Evolutionary conservation across 1,140 invertebrate species (phyloP), one percentile per base, ranked within the genome.

Genomic region (Aphidius ervi): DNA sequence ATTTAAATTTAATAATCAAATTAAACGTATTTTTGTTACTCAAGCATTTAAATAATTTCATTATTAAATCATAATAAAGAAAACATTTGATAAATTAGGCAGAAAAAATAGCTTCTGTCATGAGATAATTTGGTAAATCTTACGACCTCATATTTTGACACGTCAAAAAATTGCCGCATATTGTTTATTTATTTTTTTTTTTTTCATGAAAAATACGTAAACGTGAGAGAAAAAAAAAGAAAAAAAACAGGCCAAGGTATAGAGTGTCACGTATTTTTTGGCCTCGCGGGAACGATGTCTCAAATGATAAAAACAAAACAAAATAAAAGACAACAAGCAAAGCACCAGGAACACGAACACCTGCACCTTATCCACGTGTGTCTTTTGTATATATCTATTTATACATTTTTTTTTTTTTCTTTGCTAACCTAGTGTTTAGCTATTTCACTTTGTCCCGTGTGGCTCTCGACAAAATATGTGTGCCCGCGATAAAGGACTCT

Each of bases 231-330:
- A 31, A 31, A 31, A 31, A 31, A 31, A 31, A n/a, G n/a, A n/a
- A n/a, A 23, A 23, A 31, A 31, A 31, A 31, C 23, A 31, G 23
- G 2, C 23, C 2, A 31, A 31, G 2, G 23, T 31, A 16, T 16
- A 16, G 16, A 31, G 23, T 31, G 23, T 31, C 23, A 31, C 23
- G 23, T 31, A 31, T 31, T 31, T 31, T 56, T 61, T 43, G 63
- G 65, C 66, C 75, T 70, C 78, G 43, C 58, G 78, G 77, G 78
- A 72, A 71, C 74, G 68, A 80, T 80, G 76, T 74, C 76, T 80
- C 78, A 80, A 78, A 78, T 74, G 76, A 74, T 70, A 70, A 73
- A 72, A 74, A 74, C 4, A 45, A 56, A 40, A 56, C 47, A 52
- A 37, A 16, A 53, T 20, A 47, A 37, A 23, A 52, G 43, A 49